These are phyloP conservation scores for Disparrhopalites patrizii DNA, from an alignment of 2,888 invertebrate genomes.

Conservation along the genomic window DNA sequence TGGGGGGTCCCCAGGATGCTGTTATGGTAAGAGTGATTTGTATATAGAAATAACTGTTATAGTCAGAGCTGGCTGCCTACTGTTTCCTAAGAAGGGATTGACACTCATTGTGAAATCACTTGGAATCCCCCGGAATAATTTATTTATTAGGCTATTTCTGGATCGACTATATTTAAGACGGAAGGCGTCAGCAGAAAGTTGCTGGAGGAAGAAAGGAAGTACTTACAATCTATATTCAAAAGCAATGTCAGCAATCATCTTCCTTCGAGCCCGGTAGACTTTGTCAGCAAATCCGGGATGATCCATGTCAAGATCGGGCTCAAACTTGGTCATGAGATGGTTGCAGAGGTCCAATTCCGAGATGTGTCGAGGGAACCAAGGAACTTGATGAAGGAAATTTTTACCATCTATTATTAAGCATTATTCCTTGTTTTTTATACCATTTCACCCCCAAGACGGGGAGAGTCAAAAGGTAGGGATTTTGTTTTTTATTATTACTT, in stretches of 20 bases:
- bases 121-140: no score
- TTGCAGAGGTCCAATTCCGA: constrained; percentile 95
- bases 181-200: no score
- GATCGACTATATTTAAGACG: no score
- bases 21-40: no score
- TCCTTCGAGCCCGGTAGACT: constrained; percentile 85
- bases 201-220: not conserved
- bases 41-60: no score
- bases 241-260: constrained; percentile 94
- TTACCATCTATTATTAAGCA: not conserved
- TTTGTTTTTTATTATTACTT: constrained; percentile 52
- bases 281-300: constrained; percentile 97
- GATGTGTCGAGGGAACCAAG: constrained; percentile 96
- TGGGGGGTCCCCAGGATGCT: no score
- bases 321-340: constrained; percentile 96
- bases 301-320: constrained; percentile 96
- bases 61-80: no score
- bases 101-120: no score
- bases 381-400: constrained; percentile 54
- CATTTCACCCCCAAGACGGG: not conserved
- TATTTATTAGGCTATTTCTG: no score
- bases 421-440: no score
- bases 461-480: not conserved
- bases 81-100: no score
- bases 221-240: constrained; percentile 84